Conservation (phyloP, 2,797 vertebrate species). For the Crenuchus spilurus region DNA sequence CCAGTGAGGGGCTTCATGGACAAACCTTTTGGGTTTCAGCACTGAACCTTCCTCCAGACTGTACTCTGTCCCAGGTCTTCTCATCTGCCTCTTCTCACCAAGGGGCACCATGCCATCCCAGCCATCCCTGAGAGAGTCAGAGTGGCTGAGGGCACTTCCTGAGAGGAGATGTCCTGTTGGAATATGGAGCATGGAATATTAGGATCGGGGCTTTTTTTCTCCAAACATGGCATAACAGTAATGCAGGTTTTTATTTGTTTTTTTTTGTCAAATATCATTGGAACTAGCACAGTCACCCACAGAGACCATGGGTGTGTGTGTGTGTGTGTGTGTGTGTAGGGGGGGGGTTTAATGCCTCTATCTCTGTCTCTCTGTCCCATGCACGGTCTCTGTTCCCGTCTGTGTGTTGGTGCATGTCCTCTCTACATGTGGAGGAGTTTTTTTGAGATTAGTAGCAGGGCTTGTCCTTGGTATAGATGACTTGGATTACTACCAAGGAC, state of each 20-base stretch:
- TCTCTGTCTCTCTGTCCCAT: slow-evolving; percentile 24
- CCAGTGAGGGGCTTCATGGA: slow-evolving; percentile 63
- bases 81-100: slow-evolving; percentile 22
- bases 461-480: slow-evolving; percentile 20
- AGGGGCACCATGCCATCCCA: slow-evolving; percentile 17
- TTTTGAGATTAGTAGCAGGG: slow-evolving; percentile 28
- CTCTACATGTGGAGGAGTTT: slow-evolving; percentile 11
- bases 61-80: slow-evolving; percentile 43
- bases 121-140: slow-evolving; percentile 20
- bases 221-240: neutral
- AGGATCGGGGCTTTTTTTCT: slow-evolving; percentile 12
- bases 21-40: slow-evolving; percentile 18
- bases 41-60: slow-evolving; percentile 38
- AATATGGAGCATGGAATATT: slow-evolving; percentile 23
- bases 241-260: too few species aligned
- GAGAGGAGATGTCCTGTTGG: slow-evolving; percentile 33
- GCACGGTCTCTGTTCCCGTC: slow-evolving; percentile 27
- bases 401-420: slow-evolving; percentile 36
- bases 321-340: neutral
- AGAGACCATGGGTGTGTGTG: neutral
- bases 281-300: neutral
- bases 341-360: neutral
- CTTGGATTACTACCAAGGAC: neutral
- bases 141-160: slow-evolving; percentile 18
- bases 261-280: slow-evolving; percentile 8